These are phyloP conservation scores for Sebastes elongatus DNA, from an alignment of 2,797 vertebrate genomes.

Conservation along the genomic window DNA sequence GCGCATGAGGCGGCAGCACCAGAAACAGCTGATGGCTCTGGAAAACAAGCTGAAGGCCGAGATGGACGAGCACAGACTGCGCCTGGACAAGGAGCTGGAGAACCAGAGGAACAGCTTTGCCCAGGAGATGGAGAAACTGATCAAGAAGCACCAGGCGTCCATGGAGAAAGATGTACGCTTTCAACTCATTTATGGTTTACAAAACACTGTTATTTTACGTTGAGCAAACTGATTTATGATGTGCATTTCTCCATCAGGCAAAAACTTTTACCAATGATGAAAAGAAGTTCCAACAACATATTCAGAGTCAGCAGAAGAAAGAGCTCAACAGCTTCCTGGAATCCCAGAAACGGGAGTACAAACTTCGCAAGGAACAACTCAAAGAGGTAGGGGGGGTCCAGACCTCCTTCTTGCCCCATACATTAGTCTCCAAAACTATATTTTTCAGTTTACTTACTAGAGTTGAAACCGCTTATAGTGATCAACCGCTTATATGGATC, in stretches of 20 bases:
- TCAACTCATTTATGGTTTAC: background rate
- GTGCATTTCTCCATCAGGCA: slow-evolving; percentile 76
- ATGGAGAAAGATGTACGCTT: slow-evolving; percentile 96
- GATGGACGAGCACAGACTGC: slow-evolving; percentile 98
- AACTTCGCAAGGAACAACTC: slow-evolving; percentile 97
- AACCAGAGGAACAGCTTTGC: slow-evolving; percentile 96
- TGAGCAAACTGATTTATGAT: background rate
- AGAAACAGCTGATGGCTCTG: slow-evolving; percentile 97
- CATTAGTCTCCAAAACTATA: background rate
- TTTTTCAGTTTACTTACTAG: background rate
- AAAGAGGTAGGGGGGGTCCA: slow-evolving; percentile 87
- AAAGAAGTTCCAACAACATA: slow-evolving; percentile 99
- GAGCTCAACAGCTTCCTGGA: slow-evolving; percentile 96
- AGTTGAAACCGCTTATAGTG: background rate
- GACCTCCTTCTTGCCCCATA: background rate
- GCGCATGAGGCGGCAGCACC: slow-evolving; percentile 98
- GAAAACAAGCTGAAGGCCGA: slow-evolving; percentile 99
- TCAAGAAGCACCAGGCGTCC: slow-evolving; percentile 96
- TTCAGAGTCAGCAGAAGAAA: slow-evolving; percentile 98
- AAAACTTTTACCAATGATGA: slow-evolving; percentile 96
- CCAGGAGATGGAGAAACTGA: slow-evolving; percentile 97
- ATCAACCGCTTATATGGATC: background rate
- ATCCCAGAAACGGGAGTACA: slow-evolving; percentile 98
- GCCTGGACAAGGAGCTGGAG: slow-evolving; percentile 98
- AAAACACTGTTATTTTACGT: background rate